Evolutionary conservation across 2,113 vertebrate species (phyloP), one percentile per base, ranked within the genome.

Genomic region (Polypterus senegalus): DNA sequence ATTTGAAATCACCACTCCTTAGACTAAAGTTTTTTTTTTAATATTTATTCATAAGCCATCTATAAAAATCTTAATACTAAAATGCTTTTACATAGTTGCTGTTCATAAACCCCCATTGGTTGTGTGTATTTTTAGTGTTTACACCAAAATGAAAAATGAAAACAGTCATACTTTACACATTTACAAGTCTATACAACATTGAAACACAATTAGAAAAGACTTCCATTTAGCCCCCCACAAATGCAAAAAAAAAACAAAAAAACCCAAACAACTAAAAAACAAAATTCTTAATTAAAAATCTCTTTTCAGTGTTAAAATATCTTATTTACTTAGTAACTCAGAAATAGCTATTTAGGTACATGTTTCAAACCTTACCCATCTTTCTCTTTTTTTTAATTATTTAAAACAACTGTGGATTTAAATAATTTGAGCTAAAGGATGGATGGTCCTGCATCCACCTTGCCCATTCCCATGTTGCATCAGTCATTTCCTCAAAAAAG

Each of bases 61-160:
- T 76, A 87, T 86, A 86, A 86, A 92, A 88, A 85, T 83, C 73
- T 84, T 82, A 74, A 84, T 86, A 87, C 83, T 88, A 82, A 88
- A 88, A 81, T 78, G 85, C 75, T 80, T 86, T 88, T 86, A 89
- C 86, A 82, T 80, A 83, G 79, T 75, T 79, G 79, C 79, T 81
- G 82, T 77, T 83, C 81, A 84, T 82, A 83, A 84, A 84, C 79
- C 77, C 70, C 78, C 77, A 78, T 73, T 64, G 27, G 27, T 27
- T 27, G 75, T 70, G 65, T 67, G 73, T 74, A 48, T 61, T 73
- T 72, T 80, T 77, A 84, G 77, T 83, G 74, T 83, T 81, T 80
- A 86, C 78, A 79, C 73, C 77, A 74, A 75, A 83, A 70, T 70
- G 49, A 74, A 65, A 76, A 79, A 72, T 69, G 63, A 72, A 67